Percentiles rank a stretch among this genome's conserved stretches.
These are phyloP conservation scores for Acrocyrtus sp. DNA, from an alignment of 2,888 invertebrate species.

Conservation along the genomic window DNA sequence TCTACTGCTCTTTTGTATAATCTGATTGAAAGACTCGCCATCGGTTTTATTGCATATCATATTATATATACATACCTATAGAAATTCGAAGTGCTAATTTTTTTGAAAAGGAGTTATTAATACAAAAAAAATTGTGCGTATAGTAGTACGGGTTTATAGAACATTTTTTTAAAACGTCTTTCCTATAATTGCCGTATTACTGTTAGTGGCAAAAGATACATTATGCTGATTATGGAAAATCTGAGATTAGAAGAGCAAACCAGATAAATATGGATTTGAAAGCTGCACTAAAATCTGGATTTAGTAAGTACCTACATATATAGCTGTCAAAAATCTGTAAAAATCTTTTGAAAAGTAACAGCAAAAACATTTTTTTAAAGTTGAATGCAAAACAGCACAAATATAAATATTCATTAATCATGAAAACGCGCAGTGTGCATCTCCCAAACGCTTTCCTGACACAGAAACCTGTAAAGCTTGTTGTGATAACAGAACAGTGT, in stretches of 20 bases:
- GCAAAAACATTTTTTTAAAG: neutral
- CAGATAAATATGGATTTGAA: neutral
- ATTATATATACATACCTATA: neutral
- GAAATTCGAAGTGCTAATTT: neutral
- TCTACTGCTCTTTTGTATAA: slow-evolving; percentile 1
- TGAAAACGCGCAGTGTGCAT: no score
- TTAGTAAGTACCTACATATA: neutral
- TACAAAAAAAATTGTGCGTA: slow-evolving; percentile 1
- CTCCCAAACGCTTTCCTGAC: no score
- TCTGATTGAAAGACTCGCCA: neutral
- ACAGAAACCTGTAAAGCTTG: no score
- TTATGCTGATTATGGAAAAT: neutral
- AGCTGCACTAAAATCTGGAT: neutral
- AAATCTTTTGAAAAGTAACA: neutral
- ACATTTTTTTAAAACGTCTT: neutral
- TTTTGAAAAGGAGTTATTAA: no score
- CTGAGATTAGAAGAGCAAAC: neutral
- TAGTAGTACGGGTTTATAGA: neutral
- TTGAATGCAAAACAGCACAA: no score
- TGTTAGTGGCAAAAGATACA: neutral
- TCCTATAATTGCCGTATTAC: no score
- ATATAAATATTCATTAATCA: neutral
- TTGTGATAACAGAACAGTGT: no score
- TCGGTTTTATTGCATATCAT: neutral
- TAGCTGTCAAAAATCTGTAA: neutral